These are phyloP conservation scores for Vanessa tameamea DNA, from an alignment of 1,140 invertebrate genomes.

Conservation along the genomic window DNA sequence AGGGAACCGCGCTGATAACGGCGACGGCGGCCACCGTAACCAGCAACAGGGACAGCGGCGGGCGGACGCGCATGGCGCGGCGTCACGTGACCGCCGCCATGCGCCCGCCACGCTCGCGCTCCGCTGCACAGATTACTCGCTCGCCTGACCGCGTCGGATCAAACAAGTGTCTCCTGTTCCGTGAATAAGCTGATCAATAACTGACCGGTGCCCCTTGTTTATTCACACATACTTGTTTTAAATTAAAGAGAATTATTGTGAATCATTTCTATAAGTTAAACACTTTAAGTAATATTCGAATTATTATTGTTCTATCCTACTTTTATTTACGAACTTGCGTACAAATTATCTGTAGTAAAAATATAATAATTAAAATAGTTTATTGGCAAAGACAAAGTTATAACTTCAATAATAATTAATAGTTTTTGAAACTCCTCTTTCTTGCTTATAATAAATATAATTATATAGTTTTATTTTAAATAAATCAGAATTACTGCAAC, in stretches of 20 bases:
- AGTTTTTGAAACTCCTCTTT: too few species aligned
- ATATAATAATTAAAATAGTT: too few species aligned
- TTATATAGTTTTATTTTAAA: too few species aligned
- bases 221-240: neutral
- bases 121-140: constrained; percentile 40
- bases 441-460: too few species aligned
- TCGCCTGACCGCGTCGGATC: constrained; percentile 48
- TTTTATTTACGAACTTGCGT: too few species aligned
- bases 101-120: constrained; percentile 37
- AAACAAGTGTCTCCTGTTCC: constrained; percentile 40
- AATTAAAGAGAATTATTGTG: neutral
- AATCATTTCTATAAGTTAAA: neutral
- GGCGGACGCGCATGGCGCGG: constrained; percentile 46
- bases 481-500: too few species aligned
- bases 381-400: too few species aligned
- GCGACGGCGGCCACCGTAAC: constrained; percentile 29
- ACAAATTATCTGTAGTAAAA: too few species aligned
- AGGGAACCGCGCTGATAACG: constrained; percentile 28
- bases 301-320: too few species aligned
- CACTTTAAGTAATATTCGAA: too few species aligned
- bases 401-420: too few species aligned
- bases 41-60: constrained; percentile 25
- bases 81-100: constrained; percentile 45
- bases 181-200: constrained; percentile 37
- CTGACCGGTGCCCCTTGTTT: neutral